These are phyloP conservation scores for Apolygus lucorum DNA, from an alignment of 1,140 invertebrate species.

Conservation along the genomic window DNA sequence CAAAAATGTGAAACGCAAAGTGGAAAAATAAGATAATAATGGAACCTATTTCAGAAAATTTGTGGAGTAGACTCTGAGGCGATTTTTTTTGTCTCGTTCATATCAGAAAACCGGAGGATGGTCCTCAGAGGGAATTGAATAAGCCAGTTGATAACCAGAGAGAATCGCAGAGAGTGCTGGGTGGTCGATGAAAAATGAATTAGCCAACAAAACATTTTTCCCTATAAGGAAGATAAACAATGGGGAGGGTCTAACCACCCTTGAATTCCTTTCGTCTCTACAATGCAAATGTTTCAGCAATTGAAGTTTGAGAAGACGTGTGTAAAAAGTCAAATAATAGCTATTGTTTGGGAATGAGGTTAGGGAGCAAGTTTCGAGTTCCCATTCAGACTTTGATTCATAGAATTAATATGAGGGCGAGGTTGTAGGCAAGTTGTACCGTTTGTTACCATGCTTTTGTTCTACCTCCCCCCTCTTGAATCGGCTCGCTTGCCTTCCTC, in stretches of 20 bases:
- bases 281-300: constrained; percentile 18
- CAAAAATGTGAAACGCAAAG: no score
- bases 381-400: constrained; percentile 23
- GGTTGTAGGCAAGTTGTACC: constrained; percentile 18
- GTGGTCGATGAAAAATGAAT: not conserved
- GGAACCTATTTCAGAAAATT: no score
- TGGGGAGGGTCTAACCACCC: constrained; percentile 1
- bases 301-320: constrained; percentile 20
- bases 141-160: no score
- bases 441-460: constrained; percentile 22
- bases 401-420: constrained; percentile 22
- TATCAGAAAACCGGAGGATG: no score
- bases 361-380: constrained; percentile 20
- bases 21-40: no score
- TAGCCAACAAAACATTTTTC: not conserved
- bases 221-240: constrained; percentile 17
- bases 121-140: no score
- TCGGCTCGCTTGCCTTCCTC: constrained; percentile 7
- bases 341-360: constrained; percentile 22
- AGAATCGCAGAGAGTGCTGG: no score
- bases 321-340: constrained; percentile 24
- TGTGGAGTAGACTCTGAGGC: no score
- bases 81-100: no score
- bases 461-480: not conserved
- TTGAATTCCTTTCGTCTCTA: constrained; percentile 5